Evolutionary conservation across 2,113 vertebrate genomes (phyloP).

Genomic region (Numida meleagris): DNA sequence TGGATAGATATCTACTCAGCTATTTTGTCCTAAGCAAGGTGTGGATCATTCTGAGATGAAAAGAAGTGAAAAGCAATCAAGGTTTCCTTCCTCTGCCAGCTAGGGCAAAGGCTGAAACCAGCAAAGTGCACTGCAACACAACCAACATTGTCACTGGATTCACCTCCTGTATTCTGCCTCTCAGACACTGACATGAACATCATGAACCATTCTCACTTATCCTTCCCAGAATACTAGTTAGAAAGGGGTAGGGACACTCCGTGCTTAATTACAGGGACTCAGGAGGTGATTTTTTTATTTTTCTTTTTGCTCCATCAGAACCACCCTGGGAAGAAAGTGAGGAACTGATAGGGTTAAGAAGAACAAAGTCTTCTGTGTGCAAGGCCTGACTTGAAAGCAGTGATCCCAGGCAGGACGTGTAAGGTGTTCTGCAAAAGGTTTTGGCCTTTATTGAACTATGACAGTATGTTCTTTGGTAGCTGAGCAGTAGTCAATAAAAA

Average conservation of each 20-base stretch:
- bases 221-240: not conserved
- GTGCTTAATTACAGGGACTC: not conserved
- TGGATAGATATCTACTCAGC: not conserved
- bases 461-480: not conserved
- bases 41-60: not conserved
- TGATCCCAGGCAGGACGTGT: not conserved
- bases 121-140: not conserved
- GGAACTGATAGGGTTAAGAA: not conserved
- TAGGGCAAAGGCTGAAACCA: not conserved
- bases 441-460: slow-evolving; percentile 35
- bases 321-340: not conserved
- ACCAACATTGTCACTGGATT: not conserved
- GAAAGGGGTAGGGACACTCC: not conserved
- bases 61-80: not conserved
- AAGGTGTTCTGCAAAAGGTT: not conserved
- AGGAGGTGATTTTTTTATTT: not conserved
- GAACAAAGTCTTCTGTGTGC: not conserved
- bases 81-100: not conserved
- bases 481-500: not conserved
- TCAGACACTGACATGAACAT: not conserved
- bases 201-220: not conserved
- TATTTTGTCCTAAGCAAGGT: not conserved
- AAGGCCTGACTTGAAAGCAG: not conserved
- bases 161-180: not conserved
- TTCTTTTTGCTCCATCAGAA: not conserved